Base-by-base conservation (phyloP, 2,113 vertebrate species). In the Sterrhoptilus dennistouni region DNA sequence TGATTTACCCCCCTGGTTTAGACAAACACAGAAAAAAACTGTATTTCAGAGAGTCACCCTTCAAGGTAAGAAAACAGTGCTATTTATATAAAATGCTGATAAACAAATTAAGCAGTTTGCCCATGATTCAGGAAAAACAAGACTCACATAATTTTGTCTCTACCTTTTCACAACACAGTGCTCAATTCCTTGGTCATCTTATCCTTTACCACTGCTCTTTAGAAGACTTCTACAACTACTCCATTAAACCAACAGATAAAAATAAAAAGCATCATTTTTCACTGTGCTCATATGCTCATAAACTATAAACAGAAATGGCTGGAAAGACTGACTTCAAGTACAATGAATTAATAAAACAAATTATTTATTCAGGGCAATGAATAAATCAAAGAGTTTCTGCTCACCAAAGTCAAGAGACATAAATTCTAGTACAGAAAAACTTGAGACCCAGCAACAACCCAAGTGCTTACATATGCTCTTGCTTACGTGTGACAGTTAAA, bases 1-100 rank as follows among this genome's bases (percentile, higher is more conserved):
- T 59, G 99, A 99, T 96, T 99, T 99, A 94, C 97, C 98, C 64
- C 99, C 99, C 99, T 99, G 92, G 74, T 93, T 68, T 47, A 87
- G 83, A 97, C 59, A 92, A 59, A 95, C 27, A 93, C 13, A 94
- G 22, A 53, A 61, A 72, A 94, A 77, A 27, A 1, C 4, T 4
- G 38, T 14, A 13, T n/a, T 71, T 96, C 33, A 95, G 93, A 75
- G 53, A 93, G 45, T 33, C 44, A 60, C 19, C 22, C 29, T 40
- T 29, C 33, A 31, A 36, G 25, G 33, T 6, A 80, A 38, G 14
- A 61, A 86, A 57, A 18, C 6, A 28, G 47, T 16, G 11, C 31
- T 68, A 36, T n/a, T 47, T 44, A 24, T 40, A 75, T 40, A 75
- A 92, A 79, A 44, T 28, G 21, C 9, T 56, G 44, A 79, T 56